Evolutionary conservation across 1,140 invertebrate species (phyloP).

Genomic region (Eriosoma lanigerum): DNA sequence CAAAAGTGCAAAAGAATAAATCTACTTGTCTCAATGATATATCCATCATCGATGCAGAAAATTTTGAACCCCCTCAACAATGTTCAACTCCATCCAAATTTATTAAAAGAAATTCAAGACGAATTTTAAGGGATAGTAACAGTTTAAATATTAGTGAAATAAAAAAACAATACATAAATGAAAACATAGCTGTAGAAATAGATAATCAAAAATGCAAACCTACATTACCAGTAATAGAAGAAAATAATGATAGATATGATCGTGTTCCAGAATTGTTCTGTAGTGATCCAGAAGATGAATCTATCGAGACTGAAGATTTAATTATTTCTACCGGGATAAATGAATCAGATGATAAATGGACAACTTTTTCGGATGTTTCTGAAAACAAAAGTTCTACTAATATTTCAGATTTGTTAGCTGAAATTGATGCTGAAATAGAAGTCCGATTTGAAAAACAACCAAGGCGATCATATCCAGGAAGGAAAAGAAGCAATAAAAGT

Average conservation of each 20-base stretch:
- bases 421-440: slow-evolving; percentile 42
- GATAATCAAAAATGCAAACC: background rate
- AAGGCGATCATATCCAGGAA: slow-evolving; percentile 39
- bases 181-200: background rate
- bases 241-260: background rate
- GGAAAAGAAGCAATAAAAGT: slow-evolving; percentile 39
- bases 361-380: slow-evolving; percentile 19
- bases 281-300: slow-evolving; percentile 46
- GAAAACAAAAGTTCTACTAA: slow-evolving; percentile 19
- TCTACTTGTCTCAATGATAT: background rate
- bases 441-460: slow-evolving; percentile 34
- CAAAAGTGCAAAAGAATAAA: background rate
- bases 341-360: slow-evolving; percentile 47
- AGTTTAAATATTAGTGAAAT: slow-evolving; percentile 34
- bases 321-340: background rate
- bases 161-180: background rate
- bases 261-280: slow-evolving; percentile 15
- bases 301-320: background rate
- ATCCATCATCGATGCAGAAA: slow-evolving; percentile 22
- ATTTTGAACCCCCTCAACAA: slow-evolving; percentile 33
- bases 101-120: slow-evolving; percentile 2
- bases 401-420: slow-evolving; percentile 27
- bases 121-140: slow-evolving; percentile 13
- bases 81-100: slow-evolving; percentile 34
- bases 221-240: slow-evolving; percentile 14